A percentile compares a stretch with the other conserved stretches of the same genome.
These are phyloP conservation scores for Elymnias hypermnestra DNA, from an alignment of 1,140 invertebrate species.

Conservation along the genomic window DNA sequence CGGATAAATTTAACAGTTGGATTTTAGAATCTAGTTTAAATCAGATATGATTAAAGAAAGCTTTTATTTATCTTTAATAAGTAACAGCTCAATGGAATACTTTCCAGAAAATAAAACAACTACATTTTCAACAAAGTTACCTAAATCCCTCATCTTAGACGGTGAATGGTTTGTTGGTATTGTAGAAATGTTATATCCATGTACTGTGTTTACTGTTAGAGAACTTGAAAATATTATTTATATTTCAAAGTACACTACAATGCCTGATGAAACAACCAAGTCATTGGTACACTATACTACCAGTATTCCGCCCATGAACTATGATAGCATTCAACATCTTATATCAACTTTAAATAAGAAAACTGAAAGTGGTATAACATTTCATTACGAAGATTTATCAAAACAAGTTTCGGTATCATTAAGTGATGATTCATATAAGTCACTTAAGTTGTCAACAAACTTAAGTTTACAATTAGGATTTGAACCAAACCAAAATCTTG, in stretches of 20 bases:
- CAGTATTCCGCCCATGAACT: constrained; percentile 28
- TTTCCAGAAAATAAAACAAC: constrained; percentile 36
- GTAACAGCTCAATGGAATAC: constrained; percentile 34
- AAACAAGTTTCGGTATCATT: constrained; percentile 15
- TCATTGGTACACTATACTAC: constrained; percentile 15
- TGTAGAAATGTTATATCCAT: constrained; percentile 38
- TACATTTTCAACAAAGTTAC: constrained; percentile 35
- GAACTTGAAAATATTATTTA: constrained; percentile 16
- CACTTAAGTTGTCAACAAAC: constrained; percentile 5
- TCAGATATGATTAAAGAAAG: too few relatives aligned
- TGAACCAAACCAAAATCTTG: constrained; percentile 14
- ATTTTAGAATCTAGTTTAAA: too few relatives aligned
- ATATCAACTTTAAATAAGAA: constrained; percentile 20
- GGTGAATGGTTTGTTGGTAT: constrained; percentile 32
- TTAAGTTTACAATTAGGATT: constrained; percentile 13
- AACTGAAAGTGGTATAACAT: constrained; percentile 15
- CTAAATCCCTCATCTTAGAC: constrained; percentile 30
- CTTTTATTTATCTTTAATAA: constrained; percentile 31
- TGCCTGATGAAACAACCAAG: too few relatives aligned
- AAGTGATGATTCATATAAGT: too few relatives aligned
- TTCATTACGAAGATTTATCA: constrained; percentile 19
- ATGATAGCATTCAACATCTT: constrained; percentile 23
- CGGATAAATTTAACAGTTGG: constrained; percentile 25
- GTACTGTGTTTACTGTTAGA: constrained; percentile 34
- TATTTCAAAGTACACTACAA: too few relatives aligned